phyloP scores from a whole-genome alignment of 2,113 vertebrate genomes.

The Paedocypris sp. region DNA sequence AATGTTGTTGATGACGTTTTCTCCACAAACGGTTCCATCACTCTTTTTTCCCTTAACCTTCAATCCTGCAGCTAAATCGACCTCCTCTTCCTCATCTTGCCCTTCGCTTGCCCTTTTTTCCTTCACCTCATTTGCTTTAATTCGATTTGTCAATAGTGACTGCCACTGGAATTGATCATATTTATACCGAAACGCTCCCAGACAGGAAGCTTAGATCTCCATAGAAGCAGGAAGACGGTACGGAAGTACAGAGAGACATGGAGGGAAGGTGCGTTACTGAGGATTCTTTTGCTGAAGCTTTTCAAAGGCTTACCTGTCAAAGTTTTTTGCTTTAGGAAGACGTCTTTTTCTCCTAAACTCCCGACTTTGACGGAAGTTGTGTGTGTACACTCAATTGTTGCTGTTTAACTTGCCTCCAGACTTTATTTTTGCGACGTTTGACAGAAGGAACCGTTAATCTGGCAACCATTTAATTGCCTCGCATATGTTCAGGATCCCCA shows the following conservation, averaged over 20 bases:
- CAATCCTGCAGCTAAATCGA: not conserved
- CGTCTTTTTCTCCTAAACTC: constrained; percentile 8
- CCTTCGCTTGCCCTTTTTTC: too few relatives aligned
- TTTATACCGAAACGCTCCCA: not conserved
- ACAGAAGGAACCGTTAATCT: not conserved
- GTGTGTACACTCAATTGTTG: constrained; percentile 1
- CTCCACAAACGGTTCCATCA: too few relatives aligned
- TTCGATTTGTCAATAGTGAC: not conserved
- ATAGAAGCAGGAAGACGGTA: not conserved
- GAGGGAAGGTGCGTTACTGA: not conserved
- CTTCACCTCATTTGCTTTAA: not conserved
- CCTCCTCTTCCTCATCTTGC: not conserved
- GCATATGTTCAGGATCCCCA: too few relatives aligned
- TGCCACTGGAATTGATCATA: not conserved
- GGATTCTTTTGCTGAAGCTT: not conserved
- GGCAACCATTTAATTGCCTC: not conserved
- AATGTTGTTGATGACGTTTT: too few relatives aligned
- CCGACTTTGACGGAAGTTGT: constrained; percentile 2
- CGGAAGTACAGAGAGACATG: not conserved
- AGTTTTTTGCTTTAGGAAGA: constrained; percentile 3
- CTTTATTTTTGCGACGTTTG: not conserved
- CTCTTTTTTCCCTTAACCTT: too few relatives aligned
- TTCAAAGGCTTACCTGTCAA: constrained; percentile 7
- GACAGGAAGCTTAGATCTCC: not conserved
- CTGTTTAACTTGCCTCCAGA: not conserved